Evolutionary conservation across 1,140 invertebrate species (phyloP).

Genomic region (Prorops nasuta): DNA sequence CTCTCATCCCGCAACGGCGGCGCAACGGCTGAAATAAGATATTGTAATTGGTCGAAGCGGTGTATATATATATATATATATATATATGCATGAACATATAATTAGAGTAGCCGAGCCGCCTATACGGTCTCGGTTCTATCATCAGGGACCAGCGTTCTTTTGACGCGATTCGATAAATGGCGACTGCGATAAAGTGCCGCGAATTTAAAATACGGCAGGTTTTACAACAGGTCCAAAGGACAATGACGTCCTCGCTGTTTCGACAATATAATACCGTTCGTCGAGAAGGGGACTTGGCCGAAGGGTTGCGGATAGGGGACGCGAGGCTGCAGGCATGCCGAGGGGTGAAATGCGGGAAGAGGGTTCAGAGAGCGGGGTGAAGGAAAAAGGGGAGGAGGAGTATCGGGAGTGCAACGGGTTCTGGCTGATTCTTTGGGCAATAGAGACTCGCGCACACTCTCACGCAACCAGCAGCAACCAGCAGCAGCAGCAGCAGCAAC

Average conservation of each 20-base stretch:
- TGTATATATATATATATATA: too few relatives aligned
- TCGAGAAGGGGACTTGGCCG: conserved; percentile 28
- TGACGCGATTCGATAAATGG: conserved; percentile 35
- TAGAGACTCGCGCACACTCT: conserved; percentile 21
- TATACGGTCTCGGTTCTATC: too few relatives aligned
- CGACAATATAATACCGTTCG: conserved; percentile 37
- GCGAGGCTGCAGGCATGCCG: too few relatives aligned
- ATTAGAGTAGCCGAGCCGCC: too few relatives aligned
- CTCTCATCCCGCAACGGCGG: too few relatives aligned
- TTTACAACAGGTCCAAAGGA: conserved; percentile 37
- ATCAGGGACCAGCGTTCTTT: conserved; percentile 31
- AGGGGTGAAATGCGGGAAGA: too few relatives aligned
- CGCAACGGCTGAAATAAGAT: too few relatives aligned
- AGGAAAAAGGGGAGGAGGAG: neutral
- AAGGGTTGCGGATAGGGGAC: conserved; percentile 10
- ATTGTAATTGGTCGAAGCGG: too few relatives aligned
- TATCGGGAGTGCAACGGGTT: neutral
- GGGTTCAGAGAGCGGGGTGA: too few relatives aligned
- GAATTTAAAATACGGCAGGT: conserved; percentile 38
- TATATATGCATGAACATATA: too few relatives aligned
- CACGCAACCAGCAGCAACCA: conserved; percentile 2
- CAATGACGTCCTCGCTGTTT: conserved; percentile 38
- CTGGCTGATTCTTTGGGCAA: conserved; percentile 30
- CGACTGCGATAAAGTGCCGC: conserved; percentile 38
- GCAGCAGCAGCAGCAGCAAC: conserved; percentile 22